phyloP scores from a whole-genome alignment of 1,140 invertebrate genomes.

The Hydropsyche tenuis region DNA sequence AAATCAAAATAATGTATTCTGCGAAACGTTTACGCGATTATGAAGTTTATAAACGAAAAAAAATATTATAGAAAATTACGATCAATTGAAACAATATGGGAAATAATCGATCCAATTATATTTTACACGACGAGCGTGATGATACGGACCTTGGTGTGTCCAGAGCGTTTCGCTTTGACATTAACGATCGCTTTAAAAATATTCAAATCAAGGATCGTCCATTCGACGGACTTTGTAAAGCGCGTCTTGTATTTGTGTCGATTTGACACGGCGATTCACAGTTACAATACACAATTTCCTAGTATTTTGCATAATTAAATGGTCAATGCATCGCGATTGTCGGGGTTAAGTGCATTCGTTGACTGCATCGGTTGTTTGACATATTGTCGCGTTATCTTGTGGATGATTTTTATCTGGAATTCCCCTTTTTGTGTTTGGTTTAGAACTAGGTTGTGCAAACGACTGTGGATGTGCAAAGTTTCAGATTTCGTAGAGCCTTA shows the following conservation, averaged over 20 bases:
- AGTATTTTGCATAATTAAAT: conserved; percentile 26
- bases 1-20: too few relatives aligned
- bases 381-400: too few relatives aligned
- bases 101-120: conserved; percentile 29
- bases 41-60: too few relatives aligned
- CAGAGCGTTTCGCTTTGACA: conserved; percentile 2
- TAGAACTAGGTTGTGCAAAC: background rate
- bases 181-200: background rate
- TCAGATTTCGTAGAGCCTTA: background rate
- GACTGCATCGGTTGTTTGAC: too few relatives aligned
- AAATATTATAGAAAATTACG: background rate
- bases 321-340: conserved; percentile 13
- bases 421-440: too few relatives aligned
- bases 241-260: background rate
- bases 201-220: conserved; percentile 12
- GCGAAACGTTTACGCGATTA: too few relatives aligned
- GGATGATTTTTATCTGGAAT: background rate
- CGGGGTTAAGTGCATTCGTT: background rate
- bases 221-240: too few relatives aligned
- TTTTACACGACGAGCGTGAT: conserved; percentile 27
- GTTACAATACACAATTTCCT: conserved; percentile 17
- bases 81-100: conserved; percentile 7
- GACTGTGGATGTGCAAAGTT: background rate
- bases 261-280: conserved; percentile 10
- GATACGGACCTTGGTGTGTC: conserved; percentile 15